Evolutionary conservation across 2,888 invertebrate species (phyloP).

Genomic region (Panopea generosa): DNA sequence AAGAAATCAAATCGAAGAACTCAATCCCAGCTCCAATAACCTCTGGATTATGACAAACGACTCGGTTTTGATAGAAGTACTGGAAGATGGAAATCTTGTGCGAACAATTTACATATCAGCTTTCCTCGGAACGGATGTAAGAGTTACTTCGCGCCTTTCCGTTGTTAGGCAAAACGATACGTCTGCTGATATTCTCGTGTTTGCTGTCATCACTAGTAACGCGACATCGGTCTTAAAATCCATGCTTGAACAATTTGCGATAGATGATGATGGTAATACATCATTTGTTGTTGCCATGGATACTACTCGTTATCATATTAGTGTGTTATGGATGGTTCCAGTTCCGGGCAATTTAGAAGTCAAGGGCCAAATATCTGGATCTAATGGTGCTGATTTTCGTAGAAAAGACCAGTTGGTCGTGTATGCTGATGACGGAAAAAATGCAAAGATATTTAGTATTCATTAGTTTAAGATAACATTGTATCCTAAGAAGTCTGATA

Average conservation of each 20-base stretch:
- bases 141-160: slow-evolving; percentile 55
- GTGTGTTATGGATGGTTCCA: slow-evolving; percentile 36
- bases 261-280: background rate
- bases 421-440: slow-evolving; percentile 19
- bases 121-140: background rate
- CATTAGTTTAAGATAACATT: slow-evolving; percentile 7
- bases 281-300: slow-evolving; percentile 34
- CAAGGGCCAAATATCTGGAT: slow-evolving; percentile 49
- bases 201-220: slow-evolving; percentile 29
- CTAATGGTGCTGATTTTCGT: slow-evolving; percentile 22
- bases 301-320: slow-evolving; percentile 3
- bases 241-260: background rate
- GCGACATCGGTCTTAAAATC: background rate
- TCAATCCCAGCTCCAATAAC: background rate
- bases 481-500: too few species aligned
- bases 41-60: background rate
- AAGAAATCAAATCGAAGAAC: background rate
- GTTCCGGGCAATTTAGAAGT: slow-evolving; percentile 35
- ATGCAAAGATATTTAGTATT: slow-evolving; percentile 40
- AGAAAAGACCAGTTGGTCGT: slow-evolving; percentile 31
- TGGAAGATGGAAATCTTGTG: slow-evolving; percentile 5
- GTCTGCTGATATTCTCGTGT: slow-evolving; percentile 50
- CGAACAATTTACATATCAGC: slow-evolving; percentile 12
- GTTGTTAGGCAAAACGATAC: slow-evolving; percentile 35
- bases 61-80: background rate